Evolutionary conservation across 2,888 invertebrate genomes (phyloP), one percentile per base, ranked within the genome.

Genomic region (Lochmaea capreae): DNA sequence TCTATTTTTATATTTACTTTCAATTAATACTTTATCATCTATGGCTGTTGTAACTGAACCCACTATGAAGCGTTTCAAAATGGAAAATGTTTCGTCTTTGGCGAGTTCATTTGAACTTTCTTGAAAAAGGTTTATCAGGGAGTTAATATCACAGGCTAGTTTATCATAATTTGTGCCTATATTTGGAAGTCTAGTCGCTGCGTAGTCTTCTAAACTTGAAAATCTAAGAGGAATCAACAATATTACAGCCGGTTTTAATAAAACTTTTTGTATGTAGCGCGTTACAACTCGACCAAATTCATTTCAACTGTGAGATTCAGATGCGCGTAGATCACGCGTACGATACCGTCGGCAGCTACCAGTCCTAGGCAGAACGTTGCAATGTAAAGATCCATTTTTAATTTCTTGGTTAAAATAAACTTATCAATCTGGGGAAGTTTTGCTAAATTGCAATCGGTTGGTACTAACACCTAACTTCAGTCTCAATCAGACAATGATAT

Each of bases 81-180:
- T 16, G 2, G n/a, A 16, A 18, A n/a, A 54, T 10, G 52, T 54
- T 54, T 16, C 52, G 6, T n/a, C 3, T 16, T 2, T 16, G 4
- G 18, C n/a, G 9, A 54, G 70, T 73, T 82, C 82, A 0, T 72
- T 65, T 12, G 52, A 72, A 2, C 76, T 58, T 16, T 80, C 77
- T 18, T 57, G 72, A 3, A 81, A 54, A n/a, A 81, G 67, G 22
- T 71, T 71, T 16, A 79, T 75, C 2, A 82, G 3, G 22, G 63
- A 67, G 57, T 78, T 79, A 9, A 82, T 79, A 58, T 82, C 81
- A 42, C 76, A 77, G 0, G 82, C 79, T 6, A 83, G 42, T 72
- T 83, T 83, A 18, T 80, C 80, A 22, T 79, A 76, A 67, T 79
- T 79, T 33, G 65, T 77, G 22, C 77, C 75, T 16, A 67, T 58